phyloP scores from a whole-genome alignment of 1,140 invertebrate genomes.

The Caenorhabditis inopinata region DNA sequence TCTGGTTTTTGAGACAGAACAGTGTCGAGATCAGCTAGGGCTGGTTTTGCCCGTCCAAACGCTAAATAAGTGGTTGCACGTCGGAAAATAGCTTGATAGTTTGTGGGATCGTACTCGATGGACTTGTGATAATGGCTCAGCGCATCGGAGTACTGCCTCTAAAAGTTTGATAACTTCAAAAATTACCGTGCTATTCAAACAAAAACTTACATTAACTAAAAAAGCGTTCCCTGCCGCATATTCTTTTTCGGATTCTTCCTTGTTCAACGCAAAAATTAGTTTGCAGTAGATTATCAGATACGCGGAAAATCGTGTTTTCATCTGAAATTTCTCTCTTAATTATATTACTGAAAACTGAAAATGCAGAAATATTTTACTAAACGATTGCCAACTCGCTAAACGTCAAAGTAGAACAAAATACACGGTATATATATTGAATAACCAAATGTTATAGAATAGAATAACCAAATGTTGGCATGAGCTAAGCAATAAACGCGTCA shows the following conservation, averaged over 20 bases:
- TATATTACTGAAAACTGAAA: too few species aligned
- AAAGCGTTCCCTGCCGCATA: background rate
- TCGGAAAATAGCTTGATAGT: conserved; percentile 82
- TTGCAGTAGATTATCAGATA: background rate
- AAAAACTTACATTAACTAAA: background rate
- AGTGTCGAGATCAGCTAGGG: conserved; percentile 85
- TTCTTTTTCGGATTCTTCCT: background rate
- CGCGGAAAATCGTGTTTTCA: background rate
- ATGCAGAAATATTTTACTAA: too few species aligned
- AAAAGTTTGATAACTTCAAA: background rate
- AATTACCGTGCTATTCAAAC: too few species aligned
- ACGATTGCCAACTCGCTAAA: too few species aligned
- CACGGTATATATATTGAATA: too few species aligned
- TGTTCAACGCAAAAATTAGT: background rate
- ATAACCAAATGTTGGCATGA: too few species aligned
- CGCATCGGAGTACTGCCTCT: conserved; percentile 89
- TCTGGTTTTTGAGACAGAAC: conserved; percentile 92
- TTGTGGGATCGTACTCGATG: conserved; percentile 90
- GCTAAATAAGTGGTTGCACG: conserved; percentile 94
- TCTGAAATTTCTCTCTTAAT: too few species aligned
- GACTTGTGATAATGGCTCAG: conserved; percentile 95
- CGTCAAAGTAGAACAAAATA: too few species aligned
- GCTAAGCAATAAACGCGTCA: too few species aligned
- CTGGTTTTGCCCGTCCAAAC: conserved; percentile 90
- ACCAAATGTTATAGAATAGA: too few species aligned